Evolutionary conservation across 2,113 vertebrate species (phyloP), one percentile per base, ranked within the genome.

Genomic region (Xenopus borealis): DNA sequence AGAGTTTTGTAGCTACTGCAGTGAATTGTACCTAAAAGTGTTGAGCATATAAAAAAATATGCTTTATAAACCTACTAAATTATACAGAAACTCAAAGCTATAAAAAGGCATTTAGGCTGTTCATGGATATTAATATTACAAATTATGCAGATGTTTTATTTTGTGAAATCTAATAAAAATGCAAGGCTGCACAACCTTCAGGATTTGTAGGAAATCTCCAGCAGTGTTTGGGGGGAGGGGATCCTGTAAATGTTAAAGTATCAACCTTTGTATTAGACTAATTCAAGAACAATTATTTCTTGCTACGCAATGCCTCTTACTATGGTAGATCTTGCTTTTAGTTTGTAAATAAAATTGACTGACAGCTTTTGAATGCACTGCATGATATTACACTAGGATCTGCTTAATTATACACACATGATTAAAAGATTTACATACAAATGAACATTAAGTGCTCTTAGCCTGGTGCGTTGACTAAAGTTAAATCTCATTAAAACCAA

Each of bases 401-500:
- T 66, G 63, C 62, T 66, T 74, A 66, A 74, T 74, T 74, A 66
- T 53, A 74, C 59, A 74, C 52, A 66, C 33, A 58, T 66, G 72
- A 73, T 74, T 74, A 74, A 74, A 66, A 66, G 72, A 67, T 74
- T 74, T 74, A 67, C 72, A 67, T 74, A 74, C 45, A 74, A 74
- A 74, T 74, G 72, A 74, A 74, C 63, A 74, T 74, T 74, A 74
- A 59, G 19, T 59, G 72, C 72, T 74, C 63, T 74, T 20, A 63
- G 63, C 63, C 62, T 40, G 45, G 72, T 67, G 72, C 63, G 64
- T 53, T 55, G 57, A 74, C 57, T 74, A 74, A 74, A 67, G 57
- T 74, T 27, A 66, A 66, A 59, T 66, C 63, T 74, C 46, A 57
- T 72, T 72, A 72, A n/a, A 65, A 65, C 45, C 40, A 55, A 46